Conservation (phyloP, 2,113 vertebrate genomes). For the Lonchura striata region DNA sequence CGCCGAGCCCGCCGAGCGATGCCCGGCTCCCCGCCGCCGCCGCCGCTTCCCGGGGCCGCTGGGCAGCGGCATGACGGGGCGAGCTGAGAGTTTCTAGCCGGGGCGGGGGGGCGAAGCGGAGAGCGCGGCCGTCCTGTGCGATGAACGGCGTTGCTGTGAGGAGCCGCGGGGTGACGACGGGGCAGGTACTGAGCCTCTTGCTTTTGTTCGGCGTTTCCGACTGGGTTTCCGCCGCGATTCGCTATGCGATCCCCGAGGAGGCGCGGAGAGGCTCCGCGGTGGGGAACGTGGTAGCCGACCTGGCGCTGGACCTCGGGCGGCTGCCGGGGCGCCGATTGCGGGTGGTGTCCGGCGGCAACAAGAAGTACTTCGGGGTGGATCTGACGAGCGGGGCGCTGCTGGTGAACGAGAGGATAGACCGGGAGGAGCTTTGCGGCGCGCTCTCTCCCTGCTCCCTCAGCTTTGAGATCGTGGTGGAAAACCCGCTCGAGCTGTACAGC, state of each 20-base stretch:
- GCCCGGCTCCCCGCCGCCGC: constrained; percentile 43
- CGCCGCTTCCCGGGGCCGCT: constrained; percentile 61
- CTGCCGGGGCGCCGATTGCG: constrained; percentile 67
- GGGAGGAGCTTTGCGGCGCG: constrained; percentile 78
- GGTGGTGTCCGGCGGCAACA: constrained; percentile 71
- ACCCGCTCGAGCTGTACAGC: constrained; percentile 78
- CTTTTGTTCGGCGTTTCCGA: constrained; percentile 65
- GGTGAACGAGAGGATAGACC: constrained; percentile 79
- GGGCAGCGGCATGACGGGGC: constrained; percentile 43
- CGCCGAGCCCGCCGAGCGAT: constrained; percentile 66
- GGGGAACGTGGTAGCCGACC: constrained; percentile 77
- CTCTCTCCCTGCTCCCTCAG: constrained; percentile 75
- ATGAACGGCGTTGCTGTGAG: constrained; percentile 74
- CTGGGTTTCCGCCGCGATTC: constrained; percentile 68
- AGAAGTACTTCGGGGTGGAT: constrained; percentile 78
- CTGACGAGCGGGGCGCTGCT: constrained; percentile 75
- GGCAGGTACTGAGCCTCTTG: constrained; percentile 74
- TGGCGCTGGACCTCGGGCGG: constrained; percentile 70
- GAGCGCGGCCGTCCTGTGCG: constrained; percentile 60
- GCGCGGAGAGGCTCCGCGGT: constrained; percentile 73
- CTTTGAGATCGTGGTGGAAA: constrained; percentile 80
- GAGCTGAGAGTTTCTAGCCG: constrained; percentile 53
- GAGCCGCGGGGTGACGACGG: constrained; percentile 68
- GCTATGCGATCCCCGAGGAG: constrained; percentile 80
- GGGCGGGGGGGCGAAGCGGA: neutral